Percentiles rank a stretch among this genome's conserved stretches.
These are phyloP conservation scores for Carettochelys insculpta DNA, from an alignment of 2,113 vertebrate species.

Conservation along the genomic window DNA sequence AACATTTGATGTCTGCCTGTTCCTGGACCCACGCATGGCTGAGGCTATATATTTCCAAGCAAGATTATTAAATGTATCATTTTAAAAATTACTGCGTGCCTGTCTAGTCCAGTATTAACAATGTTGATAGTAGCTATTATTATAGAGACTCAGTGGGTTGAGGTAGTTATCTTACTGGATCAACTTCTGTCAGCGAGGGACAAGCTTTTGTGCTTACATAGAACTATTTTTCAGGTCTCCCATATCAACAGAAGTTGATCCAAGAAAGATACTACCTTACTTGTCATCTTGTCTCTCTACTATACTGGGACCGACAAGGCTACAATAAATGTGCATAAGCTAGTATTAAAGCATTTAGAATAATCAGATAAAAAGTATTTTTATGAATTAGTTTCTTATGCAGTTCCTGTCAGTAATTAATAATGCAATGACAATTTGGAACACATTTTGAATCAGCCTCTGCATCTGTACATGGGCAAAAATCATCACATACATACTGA, in stretches of 20 bases:
- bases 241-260: background rate
- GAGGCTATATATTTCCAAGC: constrained; percentile 44
- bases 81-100: constrained; percentile 43
- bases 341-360: background rate
- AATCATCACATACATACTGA: background rate
- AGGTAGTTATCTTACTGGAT: background rate
- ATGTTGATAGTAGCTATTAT: constrained; percentile 19
- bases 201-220: background rate
- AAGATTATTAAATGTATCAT: constrained; percentile 43
- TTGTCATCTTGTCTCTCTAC: background rate
- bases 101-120: constrained; percentile 23
- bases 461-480: background rate
- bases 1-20: constrained; percentile 39
- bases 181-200: background rate
- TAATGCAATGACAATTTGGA: background rate
- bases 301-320: background rate
- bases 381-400: background rate
- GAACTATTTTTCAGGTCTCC: background rate
- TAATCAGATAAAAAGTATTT: constrained; percentile 24
- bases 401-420: constrained; percentile 29
- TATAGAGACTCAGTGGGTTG: background rate
- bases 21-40: constrained; percentile 39
- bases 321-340: background rate
- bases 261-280: background rate
- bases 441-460: constrained; percentile 25